Conservation (phyloP, 2,888 invertebrate species). For the Gonocerus acuteangulatus region DNA sequence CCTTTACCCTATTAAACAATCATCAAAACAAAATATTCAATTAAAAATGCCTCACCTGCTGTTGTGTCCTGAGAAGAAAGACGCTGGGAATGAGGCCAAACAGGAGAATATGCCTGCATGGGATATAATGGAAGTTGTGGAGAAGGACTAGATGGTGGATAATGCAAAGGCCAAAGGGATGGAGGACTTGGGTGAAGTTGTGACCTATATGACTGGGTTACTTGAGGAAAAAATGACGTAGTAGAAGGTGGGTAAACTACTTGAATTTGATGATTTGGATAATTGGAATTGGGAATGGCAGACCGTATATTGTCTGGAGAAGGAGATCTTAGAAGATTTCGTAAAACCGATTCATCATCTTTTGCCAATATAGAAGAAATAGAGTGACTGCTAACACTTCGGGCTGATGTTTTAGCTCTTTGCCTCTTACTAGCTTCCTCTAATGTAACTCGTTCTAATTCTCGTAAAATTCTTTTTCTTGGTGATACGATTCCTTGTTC, state of each 20-base stretch:
- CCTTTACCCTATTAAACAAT: too few species aligned
- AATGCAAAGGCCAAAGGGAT: constrained; percentile 37
- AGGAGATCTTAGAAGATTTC: constrained; percentile 46
- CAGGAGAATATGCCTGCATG: constrained; percentile 33
- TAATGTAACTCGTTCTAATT: constrained; percentile 67
- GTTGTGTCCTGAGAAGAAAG: constrained; percentile 36
- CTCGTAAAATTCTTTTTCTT: constrained; percentile 71
- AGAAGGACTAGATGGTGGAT: constrained; percentile 35
- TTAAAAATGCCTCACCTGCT: constrained; percentile 34
- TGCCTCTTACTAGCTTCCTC: constrained; percentile 55
- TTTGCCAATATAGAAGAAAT: constrained; percentile 74
- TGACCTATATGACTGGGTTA: constrained; percentile 41
- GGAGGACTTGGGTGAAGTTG: constrained; percentile 42
- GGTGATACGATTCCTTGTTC: constrained; percentile 64
- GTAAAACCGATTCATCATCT: constrained; percentile 42
- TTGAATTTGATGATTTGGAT: neutral
- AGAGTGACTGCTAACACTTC: constrained; percentile 62
- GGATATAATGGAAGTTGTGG: constrained; percentile 34
- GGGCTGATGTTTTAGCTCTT: constrained; percentile 43
- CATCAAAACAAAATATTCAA: too few species aligned
- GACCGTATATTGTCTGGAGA: constrained; percentile 44
- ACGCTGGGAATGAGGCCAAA: constrained; percentile 37
- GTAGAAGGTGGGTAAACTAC: constrained; percentile 12
- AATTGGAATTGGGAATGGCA: neutral
- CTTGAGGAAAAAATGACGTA: constrained; percentile 30